Conservation (phyloP, 2,113 vertebrate genomes). For the Serranochromis macrocephalus region DNA sequence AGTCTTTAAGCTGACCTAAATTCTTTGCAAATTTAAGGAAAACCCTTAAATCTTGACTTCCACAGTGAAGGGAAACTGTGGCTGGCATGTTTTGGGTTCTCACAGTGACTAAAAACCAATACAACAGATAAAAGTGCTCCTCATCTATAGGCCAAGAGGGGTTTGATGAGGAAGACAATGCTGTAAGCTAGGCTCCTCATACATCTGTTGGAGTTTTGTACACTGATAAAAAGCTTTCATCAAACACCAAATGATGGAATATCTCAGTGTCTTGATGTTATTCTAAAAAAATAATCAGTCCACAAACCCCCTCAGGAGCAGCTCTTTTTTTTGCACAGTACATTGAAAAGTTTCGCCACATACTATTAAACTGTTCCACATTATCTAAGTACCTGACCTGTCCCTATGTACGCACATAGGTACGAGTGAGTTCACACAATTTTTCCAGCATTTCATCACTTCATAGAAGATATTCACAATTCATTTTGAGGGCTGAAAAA, state of each 20-base stretch:
- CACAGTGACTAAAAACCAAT: accelerated
- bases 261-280: neutral
- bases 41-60: neutral
- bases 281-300: neutral
- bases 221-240: neutral
- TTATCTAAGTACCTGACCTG: neutral
- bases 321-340: neutral
- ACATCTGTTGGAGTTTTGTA: neutral
- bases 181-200: accelerated
- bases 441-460: neutral
- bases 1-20: neutral
- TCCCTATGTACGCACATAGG: neutral
- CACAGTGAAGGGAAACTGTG: neutral
- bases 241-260: neutral
- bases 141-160: neutral
- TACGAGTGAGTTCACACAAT: accelerated
- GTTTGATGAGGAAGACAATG: neutral
- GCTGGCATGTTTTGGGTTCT: neutral
- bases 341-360: neutral
- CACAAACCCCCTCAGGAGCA: accelerated
- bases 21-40: neutral
- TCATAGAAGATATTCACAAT: accelerated
- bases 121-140: neutral
- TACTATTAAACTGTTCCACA: neutral
- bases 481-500: accelerated